Base-by-base conservation (phyloP, 2,113 vertebrate genomes). In the Syrmaticus mikado region DNA sequence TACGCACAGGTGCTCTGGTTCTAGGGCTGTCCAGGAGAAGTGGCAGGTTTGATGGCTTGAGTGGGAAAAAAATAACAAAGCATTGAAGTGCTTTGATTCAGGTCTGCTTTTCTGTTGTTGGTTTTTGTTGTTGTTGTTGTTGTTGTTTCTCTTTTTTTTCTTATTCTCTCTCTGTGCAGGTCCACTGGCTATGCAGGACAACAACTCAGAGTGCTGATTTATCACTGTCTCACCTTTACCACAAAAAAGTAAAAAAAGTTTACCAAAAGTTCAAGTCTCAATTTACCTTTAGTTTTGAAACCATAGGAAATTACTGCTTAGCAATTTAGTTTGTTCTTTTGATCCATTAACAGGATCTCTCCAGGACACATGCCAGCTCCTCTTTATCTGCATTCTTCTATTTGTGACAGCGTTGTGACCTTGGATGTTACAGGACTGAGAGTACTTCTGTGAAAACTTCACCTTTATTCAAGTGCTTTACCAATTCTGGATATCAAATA, bases 391-490 rank as follows among this genome's bases (percentile, higher is more conserved):
- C n/a, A 48, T 53, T 89, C 50, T 86, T 38, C 28, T 52, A 43
- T 79, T 77, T 77, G 45, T 91, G 76, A 87, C 15, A 80, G 57
- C 4, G 36, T 36, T 68, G 46, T 91, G 93, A 92, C 94, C 64
- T 95, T 95, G 76, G 30, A 65, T 87, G 38, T n/a, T 61, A 36
- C 11, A 19, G 60, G 52, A 87, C 68, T 80, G 68, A 87, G 55
- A 74, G 72, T 46, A 67, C 68, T 85, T 85, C 45, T 72, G 46
- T 77, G 46, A 66, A 90, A 83, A 60, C 16, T 21, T 92, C 55
- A 85, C 55, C 46, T 93, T 89, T 89, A 64, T 67, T 64, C 64
- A 87, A 89, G 72, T 82, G 64, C 72, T 87, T 93, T 64, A 74
- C 32, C 18, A 78, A 34, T 32, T 67, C 57, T 41, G 48, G 43